These are phyloP conservation scores for Ornithorhynchus anatinus DNA, from an alignment of 2,113 vertebrate genomes.

Conservation along the genomic window DNA sequence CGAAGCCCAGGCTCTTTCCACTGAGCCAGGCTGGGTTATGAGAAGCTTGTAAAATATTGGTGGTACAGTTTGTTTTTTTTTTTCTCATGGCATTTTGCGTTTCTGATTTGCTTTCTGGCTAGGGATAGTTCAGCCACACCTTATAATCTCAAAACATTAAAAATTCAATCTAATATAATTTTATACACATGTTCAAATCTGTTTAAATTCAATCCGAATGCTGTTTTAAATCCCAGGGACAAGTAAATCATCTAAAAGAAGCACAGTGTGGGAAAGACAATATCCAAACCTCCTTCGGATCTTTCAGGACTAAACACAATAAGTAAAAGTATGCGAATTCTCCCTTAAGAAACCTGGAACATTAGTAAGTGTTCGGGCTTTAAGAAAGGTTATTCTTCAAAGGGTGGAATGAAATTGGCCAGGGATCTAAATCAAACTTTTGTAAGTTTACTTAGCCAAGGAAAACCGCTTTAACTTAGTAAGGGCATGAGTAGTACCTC, in stretches of 20 bases:
- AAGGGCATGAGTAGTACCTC: neutral
- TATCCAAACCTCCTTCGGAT: neutral
- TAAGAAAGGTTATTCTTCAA: too few relatives aligned
- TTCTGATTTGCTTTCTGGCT: neutral
- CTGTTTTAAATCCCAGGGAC: too few relatives aligned
- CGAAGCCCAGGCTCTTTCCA: too few relatives aligned
- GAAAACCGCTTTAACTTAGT: neutral
- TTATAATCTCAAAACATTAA: neutral
- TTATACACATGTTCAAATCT: too few relatives aligned
- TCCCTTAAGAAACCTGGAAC: neutral
- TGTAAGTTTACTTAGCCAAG: constrained; percentile 2
- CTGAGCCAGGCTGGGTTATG: too few relatives aligned
- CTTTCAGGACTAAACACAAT: neutral
- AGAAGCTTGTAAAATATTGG: neutral
- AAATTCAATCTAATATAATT: too few relatives aligned
- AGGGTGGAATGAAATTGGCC: neutral
- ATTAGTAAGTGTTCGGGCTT: neutral
- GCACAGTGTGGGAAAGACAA: neutral
- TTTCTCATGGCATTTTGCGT: neutral
- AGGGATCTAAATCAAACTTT: neutral
- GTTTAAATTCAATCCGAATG: too few relatives aligned
- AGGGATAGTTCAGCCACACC: neutral
- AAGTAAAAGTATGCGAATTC: neutral
- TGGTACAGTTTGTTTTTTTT: neutral
- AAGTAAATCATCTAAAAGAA: neutral